phyloP scores from a whole-genome alignment of 2,113 vertebrate genomes.

The Platycercus adscitus region DNA sequence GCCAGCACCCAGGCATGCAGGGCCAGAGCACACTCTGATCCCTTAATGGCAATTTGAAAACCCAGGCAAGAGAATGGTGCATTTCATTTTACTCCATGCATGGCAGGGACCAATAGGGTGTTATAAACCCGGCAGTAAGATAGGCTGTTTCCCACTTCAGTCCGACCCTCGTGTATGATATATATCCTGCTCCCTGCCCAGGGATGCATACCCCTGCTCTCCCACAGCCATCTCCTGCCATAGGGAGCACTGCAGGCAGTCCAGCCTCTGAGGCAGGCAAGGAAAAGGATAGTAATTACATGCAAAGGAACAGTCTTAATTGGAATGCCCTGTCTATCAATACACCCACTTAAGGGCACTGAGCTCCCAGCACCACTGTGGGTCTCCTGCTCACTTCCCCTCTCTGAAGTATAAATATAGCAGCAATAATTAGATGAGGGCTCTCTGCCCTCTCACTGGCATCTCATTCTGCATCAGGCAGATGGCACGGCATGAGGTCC shows the following conservation, averaged over 20 bases:
- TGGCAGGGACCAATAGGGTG: background rate
- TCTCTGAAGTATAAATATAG: background rate
- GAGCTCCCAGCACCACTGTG: background rate
- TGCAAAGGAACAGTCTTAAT: background rate
- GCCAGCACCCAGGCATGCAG: conserved; percentile 10
- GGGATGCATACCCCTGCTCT: accelerated
- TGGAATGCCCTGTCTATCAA: background rate
- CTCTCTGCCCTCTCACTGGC: conserved; percentile 1
- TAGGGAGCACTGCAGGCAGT: background rate
- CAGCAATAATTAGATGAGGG: background rate
- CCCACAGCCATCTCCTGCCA: background rate
- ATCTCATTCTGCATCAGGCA: background rate
- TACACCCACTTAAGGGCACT: background rate
- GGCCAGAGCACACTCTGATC: conserved; percentile 8
- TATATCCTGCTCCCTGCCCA: background rate
- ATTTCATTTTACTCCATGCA: background rate
- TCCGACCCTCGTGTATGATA: background rate
- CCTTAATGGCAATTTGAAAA: background rate
- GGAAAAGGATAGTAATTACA: background rate
- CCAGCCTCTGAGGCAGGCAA: background rate
- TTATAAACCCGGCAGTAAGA: background rate
- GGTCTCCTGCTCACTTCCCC: background rate
- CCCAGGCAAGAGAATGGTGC: background rate
- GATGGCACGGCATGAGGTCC: accelerated
- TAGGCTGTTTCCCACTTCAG: background rate